Evolutionary conservation across 2,113 vertebrate genomes (phyloP).

Genomic region (Zapornia atra): DNA sequence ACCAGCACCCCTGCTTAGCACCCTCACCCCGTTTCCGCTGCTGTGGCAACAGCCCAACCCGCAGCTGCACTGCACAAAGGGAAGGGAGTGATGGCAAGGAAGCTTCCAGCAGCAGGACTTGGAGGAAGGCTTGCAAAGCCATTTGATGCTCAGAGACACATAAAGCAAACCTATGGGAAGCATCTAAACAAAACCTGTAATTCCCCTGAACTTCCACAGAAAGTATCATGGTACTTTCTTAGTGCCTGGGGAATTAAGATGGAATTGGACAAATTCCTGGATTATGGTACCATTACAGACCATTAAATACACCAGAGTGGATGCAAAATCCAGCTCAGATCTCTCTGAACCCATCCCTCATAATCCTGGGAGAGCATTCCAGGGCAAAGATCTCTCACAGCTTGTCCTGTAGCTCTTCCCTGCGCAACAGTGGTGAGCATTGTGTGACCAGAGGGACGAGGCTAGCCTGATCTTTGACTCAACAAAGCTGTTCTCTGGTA

Average conservation of each 20-base stretch:
- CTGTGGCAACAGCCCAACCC: neutral
- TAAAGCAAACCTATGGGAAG: neutral
- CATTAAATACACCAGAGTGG: neutral
- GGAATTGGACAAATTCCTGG: neutral
- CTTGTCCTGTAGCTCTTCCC: neutral
- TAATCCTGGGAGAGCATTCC: neutral
- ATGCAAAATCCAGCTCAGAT: neutral
- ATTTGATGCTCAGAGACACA: neutral
- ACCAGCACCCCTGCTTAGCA: neutral
- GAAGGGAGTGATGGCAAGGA: accelerated
- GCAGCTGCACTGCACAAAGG: too few species aligned
- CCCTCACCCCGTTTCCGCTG: neutral
- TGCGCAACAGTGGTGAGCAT: neutral
- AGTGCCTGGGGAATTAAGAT: neutral
- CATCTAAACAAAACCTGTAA: neutral
- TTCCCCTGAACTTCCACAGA: neutral
- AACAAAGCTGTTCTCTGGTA: neutral
- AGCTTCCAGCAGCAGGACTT: neutral
- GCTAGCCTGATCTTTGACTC: neutral
- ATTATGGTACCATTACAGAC: neutral
- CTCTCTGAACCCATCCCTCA: neutral
- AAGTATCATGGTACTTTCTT: neutral
- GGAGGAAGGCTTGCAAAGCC: neutral
- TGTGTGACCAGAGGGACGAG: neutral
- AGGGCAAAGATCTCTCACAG: neutral